Evolutionary conservation across 2,888 invertebrate species (phyloP), one percentile per base, ranked within the genome.

Genomic region (Epinotia nisella): DNA sequence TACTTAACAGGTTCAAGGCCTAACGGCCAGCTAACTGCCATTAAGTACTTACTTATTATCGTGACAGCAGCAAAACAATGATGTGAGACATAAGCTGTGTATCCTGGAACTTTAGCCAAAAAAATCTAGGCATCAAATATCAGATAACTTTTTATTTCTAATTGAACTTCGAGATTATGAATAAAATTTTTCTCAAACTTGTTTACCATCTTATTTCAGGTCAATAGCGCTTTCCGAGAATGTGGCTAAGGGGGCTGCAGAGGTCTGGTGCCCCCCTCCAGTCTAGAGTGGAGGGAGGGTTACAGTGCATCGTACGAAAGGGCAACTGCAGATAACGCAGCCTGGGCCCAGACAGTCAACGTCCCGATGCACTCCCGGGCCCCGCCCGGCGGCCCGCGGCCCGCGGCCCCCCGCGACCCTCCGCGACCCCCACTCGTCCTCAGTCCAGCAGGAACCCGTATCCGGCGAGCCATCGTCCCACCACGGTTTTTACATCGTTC

Each of bases 321-420:
- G 94, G 93, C 92, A 91, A 93, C 90, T 93, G 93, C 93, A 92
- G 93, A 93, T 92, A 92, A 90, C 90, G 87, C 90, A 86, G 84
- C 88, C 90, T 84, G 86, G 87, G 84, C 87, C 91, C 92, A 93
- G 93, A 93, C 93, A 93, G 93, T 93, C 93, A 93, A 93, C 88
- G 92, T 91, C 92, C 92, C 91, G 89, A 89, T 91, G 91, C 91
- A 90, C 86, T 88, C 88, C 87, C 86, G 83, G 21, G 78, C 80
- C 80, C 82, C 78, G 74, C 78, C 78, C 78, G 80, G 77, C 78
- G 79, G 78, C 78, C 75, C 76, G 75, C 76, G 51, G 64, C 75
- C 75, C 76, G 79, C 79, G 77, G 35, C 74, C 70, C 72, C 71
- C 78, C 77, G 62, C 62, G 77, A 45, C 74, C 70, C 73, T 70